phyloP scores from a whole-genome alignment of 2,888 invertebrate genomes.

The Saturnia pavonia region DNA sequence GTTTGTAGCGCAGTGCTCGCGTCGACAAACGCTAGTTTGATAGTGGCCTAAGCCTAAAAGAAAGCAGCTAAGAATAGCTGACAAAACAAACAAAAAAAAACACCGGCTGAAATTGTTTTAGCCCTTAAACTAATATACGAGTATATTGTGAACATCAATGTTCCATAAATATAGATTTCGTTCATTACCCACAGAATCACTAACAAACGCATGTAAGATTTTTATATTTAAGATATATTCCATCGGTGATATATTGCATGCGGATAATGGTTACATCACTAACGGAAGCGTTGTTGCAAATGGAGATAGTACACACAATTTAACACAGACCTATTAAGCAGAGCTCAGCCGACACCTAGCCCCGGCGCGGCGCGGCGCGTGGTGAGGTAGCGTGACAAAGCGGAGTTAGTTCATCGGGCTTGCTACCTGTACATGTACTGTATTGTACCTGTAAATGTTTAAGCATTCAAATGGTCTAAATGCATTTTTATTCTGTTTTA shows the following conservation, averaged over 20 bases:
- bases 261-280: slow-evolving; percentile 35
- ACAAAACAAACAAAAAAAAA: too few species aligned
- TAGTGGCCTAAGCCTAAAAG: too few species aligned
- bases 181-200: too few species aligned
- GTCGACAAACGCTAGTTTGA: too few species aligned
- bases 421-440: slow-evolving; percentile 46
- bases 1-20: too few species aligned
- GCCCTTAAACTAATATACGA: too few species aligned
- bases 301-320: slow-evolving; percentile 72
- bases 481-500: slow-evolving; percentile 39
- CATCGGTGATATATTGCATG: background rate
- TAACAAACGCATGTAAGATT: too few species aligned
- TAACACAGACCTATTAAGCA: slow-evolving; percentile 57
- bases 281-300: slow-evolving; percentile 48
- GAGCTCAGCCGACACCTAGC: slow-evolving; percentile 42
- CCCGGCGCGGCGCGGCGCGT: slow-evolving; percentile 26
- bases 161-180: too few species aligned
- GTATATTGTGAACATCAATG: too few species aligned
- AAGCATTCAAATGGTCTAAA: slow-evolving; percentile 52
- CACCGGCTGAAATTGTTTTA: too few species aligned
- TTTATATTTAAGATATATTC: background rate
- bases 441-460: slow-evolving; percentile 63
- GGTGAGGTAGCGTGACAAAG: slow-evolving; percentile 63
- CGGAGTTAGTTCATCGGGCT: slow-evolving; percentile 56
- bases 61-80: too few species aligned